These are phyloP conservation scores for Microplitis mediator DNA, from an alignment of 1,140 invertebrate genomes.

Conservation along the genomic window DNA sequence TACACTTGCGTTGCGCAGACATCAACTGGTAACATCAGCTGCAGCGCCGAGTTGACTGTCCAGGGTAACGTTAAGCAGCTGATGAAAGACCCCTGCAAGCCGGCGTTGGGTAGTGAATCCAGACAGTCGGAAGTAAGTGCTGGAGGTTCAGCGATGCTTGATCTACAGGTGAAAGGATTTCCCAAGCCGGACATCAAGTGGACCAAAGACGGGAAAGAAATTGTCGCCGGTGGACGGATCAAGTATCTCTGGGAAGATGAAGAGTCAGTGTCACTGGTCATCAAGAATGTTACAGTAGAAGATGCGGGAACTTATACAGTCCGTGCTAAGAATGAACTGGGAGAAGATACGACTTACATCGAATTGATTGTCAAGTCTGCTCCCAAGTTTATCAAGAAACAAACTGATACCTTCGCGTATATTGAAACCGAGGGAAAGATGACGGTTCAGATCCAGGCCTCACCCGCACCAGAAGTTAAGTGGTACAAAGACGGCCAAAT, in stretches of 20 bases:
- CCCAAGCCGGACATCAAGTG: slow-evolving; percentile 91
- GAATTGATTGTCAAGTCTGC: slow-evolving; percentile 79
- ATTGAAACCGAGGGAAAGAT: slow-evolving; percentile 74
- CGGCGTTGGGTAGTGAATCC: slow-evolving; percentile 76
- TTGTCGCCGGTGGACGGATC: slow-evolving; percentile 79
- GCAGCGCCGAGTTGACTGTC: slow-evolving; percentile 90
- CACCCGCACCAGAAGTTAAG: slow-evolving; percentile 78
- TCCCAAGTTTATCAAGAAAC: slow-evolving; percentile 82
- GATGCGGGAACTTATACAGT: slow-evolving; percentile 88
- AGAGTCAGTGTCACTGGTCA: slow-evolving; percentile 86
- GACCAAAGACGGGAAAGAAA: slow-evolving; percentile 83
- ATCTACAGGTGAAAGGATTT: slow-evolving; percentile 88
- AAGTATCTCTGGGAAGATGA: slow-evolving; percentile 91
- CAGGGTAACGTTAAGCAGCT: slow-evolving; percentile 85
- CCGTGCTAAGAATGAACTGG: slow-evolving; percentile 86
- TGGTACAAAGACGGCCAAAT: slow-evolving; percentile 87
- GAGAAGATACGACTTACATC: slow-evolving; percentile 77
- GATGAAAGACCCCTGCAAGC: slow-evolving; percentile 80
- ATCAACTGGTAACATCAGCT: slow-evolving; percentile 88
- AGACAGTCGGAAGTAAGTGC: slow-evolving; percentile 75
- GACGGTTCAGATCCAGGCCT: slow-evolving; percentile 81
- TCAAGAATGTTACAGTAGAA: slow-evolving; percentile 82
- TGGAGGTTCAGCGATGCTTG: slow-evolving; percentile 93
- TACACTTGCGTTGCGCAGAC: slow-evolving; percentile 96
- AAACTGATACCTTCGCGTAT: slow-evolving; percentile 75